phyloP scores from a whole-genome alignment of 2,113 vertebrate species.

The Benitochromis conjunctus region DNA sequence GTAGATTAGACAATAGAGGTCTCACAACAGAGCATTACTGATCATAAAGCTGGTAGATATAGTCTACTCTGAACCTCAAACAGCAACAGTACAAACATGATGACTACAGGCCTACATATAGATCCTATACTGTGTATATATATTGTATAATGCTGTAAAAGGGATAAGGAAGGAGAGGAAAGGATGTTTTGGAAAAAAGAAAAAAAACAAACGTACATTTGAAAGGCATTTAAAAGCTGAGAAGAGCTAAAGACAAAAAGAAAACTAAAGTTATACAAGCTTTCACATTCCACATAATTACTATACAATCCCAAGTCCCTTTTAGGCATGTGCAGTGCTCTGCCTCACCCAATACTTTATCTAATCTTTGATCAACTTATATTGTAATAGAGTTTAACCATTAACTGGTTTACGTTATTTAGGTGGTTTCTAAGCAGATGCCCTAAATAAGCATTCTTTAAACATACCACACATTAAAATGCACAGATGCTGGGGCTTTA shows the following conservation, averaged over 20 bases:
- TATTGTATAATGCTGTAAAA: background rate
- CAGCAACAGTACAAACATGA: background rate
- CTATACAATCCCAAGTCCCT: background rate
- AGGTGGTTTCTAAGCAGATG: background rate
- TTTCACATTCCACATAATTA: background rate
- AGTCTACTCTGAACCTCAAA: background rate
- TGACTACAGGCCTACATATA: background rate
- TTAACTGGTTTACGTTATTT: background rate
- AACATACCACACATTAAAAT: background rate
- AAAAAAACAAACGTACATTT: background rate
- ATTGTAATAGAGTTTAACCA: background rate
- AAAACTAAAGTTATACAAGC: background rate
- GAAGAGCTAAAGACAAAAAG: background rate
- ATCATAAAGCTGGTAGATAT: background rate
- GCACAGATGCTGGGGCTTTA: background rate
- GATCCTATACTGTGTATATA: background rate
- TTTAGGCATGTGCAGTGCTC: background rate
- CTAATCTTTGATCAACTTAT: background rate
- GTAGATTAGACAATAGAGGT: background rate
- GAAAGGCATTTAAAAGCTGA: background rate
- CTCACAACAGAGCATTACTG: background rate
- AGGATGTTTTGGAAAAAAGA: background rate
- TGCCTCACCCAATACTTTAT: background rate
- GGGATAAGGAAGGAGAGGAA: accelerated
- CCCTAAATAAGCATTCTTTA: background rate